Conservation (phyloP, 2,113 vertebrate species). For the Alosa alosa region DNA sequence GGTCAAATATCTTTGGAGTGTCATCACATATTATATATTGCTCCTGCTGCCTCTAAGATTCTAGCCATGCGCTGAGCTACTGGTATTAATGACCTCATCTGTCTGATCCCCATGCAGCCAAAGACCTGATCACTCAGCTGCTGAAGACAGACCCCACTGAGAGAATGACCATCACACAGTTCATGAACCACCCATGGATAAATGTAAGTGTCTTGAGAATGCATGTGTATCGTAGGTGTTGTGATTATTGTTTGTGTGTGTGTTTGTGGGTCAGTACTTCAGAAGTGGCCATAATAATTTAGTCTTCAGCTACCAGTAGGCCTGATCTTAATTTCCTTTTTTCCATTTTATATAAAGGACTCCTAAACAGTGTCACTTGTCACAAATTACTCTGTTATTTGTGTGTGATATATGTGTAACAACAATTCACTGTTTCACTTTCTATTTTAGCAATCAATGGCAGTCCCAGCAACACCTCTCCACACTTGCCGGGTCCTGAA, state of each 20-base stretch:
- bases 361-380: too few species aligned
- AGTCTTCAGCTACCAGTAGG: background rate
- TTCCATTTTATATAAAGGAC: background rate
- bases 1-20: background rate
- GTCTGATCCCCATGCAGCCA: slow-evolving; percentile 69
- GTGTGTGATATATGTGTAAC: slow-evolving; percentile 14
- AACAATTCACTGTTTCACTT: background rate
- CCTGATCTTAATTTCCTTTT: background rate
- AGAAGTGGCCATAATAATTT: too few species aligned
- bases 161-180: slow-evolving; percentile 91
- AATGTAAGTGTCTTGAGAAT: slow-evolving; percentile 73
- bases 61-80: background rate
- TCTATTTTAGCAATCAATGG: slow-evolving; percentile 82
- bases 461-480: slow-evolving; percentile 91
- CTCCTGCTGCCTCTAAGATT: background rate
- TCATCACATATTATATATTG: background rate
- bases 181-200: slow-evolving; percentile 98
- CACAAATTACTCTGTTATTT: background rate
- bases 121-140: slow-evolving; percentile 89
- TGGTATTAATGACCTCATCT: background rate
- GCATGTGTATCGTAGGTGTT: background rate
- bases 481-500: slow-evolving; percentile 92
- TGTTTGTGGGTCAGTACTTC: slow-evolving; percentile 19
- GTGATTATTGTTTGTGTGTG: background rate
- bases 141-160: slow-evolving; percentile 96